Evolutionary conservation across 2,888 invertebrate species (phyloP).

Genomic region (Elmis aenea): DNA sequence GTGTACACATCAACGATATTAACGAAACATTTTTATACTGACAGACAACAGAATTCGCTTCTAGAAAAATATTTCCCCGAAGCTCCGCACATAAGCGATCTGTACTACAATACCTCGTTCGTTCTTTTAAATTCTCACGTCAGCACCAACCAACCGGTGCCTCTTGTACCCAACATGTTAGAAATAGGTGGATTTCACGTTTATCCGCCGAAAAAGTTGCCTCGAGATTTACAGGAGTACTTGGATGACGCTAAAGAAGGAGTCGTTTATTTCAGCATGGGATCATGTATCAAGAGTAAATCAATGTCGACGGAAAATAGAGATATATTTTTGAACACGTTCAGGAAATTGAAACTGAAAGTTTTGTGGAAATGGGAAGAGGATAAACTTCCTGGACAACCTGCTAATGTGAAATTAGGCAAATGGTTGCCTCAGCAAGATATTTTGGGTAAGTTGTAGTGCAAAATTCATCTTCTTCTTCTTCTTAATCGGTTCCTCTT

Average conservation of each 20-base stretch:
- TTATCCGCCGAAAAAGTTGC: conserved; percentile 17
- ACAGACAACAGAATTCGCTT: conserved; percentile 16
- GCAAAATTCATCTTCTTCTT: too few species aligned
- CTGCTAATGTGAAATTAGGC: conserved; percentile 42
- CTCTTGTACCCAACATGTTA: conserved; percentile 24
- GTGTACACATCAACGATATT: conserved; percentile 1
- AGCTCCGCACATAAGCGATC: conserved; percentile 17
- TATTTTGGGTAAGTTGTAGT: conserved; percentile 10
- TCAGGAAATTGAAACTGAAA: conserved; percentile 43
- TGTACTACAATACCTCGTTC: conserved; percentile 23
- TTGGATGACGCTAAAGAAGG: conserved; percentile 36
- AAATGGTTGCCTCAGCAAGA: conserved; percentile 45
- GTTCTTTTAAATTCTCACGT: conserved; percentile 22
- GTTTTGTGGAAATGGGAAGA: conserved; percentile 50
- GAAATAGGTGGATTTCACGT: conserved; percentile 26
- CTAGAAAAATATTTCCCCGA: conserved; percentile 20
- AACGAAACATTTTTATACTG: conserved; percentile 7
- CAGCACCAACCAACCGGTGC: conserved; percentile 14
- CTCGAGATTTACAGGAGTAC: conserved; percentile 31
- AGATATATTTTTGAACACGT: too few species aligned
- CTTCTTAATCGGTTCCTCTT: too few species aligned
- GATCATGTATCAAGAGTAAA: conserved; percentile 35
- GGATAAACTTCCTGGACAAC: conserved; percentile 33
- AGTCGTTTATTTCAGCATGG: conserved; percentile 40
- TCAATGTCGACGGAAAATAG: not conserved